Evolutionary conservation across 2,888 invertebrate genomes (phyloP), one percentile per base, ranked within the genome.

Genomic region (Plebejus anna): DNA sequence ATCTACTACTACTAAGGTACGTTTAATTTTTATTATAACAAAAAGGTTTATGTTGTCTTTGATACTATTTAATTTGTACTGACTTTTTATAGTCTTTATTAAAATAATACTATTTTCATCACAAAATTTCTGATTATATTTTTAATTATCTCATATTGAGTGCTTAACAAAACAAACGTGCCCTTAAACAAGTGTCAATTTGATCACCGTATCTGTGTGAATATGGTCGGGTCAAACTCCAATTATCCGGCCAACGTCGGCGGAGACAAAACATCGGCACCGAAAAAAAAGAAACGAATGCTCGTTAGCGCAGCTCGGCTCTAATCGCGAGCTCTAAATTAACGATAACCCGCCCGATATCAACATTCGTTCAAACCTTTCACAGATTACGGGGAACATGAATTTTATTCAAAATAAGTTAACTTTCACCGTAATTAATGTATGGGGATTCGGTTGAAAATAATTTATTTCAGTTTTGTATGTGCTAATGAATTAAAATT

Each of bases 1-100:
- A 88, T 97, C 97, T 76, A 96, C 97, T 72, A 96, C 95, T 84
- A 97, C 97, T 85, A 98, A 97, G 97, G 98, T 98, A 94, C 7
- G 1, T 42, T 9, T 9, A 42, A 38, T 7, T 9, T 42, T 7
- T 42, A 42, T 42, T 42, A 42, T 42, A 42, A 42, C 5, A 42
- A 7, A 42, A 55, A 16, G 55, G 5, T 16, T 16, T 55, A 55
- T 55, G 4, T 55, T 55, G 0, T 22, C 0, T 16, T 16, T 59
- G 1, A 59, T 59, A n/a, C 57, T 2, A 7, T 42, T 42, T 38
- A 1, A 42, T 42, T 2, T 42, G 7, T 7, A 42, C 9, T 7
- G 42, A 42, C 42, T 42, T 9, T 42, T 5, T 0, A 2, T 2
- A 42, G 7, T 7, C 42, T 42, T 42, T 9, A 42, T 42, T 9